Evolutionary conservation across 2,888 invertebrate genomes (phyloP), one percentile per base, ranked within the genome.

Genomic region (Acanthosepion lycidas): DNA sequence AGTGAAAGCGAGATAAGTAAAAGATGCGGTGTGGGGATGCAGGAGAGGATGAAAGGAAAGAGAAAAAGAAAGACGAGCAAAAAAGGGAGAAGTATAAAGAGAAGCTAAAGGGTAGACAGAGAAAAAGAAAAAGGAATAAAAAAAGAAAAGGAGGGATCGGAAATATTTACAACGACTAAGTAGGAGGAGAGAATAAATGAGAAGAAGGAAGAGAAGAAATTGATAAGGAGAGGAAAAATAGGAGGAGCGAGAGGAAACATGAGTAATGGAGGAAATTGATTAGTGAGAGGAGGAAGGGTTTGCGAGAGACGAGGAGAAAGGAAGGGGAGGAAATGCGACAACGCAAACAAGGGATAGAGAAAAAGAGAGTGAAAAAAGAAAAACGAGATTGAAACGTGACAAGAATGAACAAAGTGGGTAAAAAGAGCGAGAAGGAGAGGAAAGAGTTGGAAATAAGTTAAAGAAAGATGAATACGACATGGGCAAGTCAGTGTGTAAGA

Each of bases 221-320:
- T 48, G 92, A 26, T 28, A 78, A 53, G 28, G 53, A 92, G 28
- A 51, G 55, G 53, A 33, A 91, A 91, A 91, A 55, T 51, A 59
- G 94, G 49, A 92, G 55, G 59, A 55, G 94, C 20, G 92, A 42
- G 92, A 94, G 92, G 55, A 48, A 92, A 33, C 49, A 51, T 92
- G 94, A 94, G 94, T 92, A 64, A 94, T 55, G 42, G 94, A 78
- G 94, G 42, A 78, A 91, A 64, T 59, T 55, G 51, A 59, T 28
- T 55, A 94, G 91, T 8, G 26, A 48, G 91, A 78, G 94, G 48
- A 48, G 78, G 64, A 64, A 23, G 8, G 64, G 42, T 42, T 42
- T 48, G 48, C 28, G 49, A 49, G 26, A 78, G 91, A 42, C 15
- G 42, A 49, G 23, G 48, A 92, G 48, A 26, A 28, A 92, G 92